These are phyloP conservation scores for Uloborus plumipes DNA, from an alignment of 2,888 invertebrate species.

Conservation along the genomic window DNA sequence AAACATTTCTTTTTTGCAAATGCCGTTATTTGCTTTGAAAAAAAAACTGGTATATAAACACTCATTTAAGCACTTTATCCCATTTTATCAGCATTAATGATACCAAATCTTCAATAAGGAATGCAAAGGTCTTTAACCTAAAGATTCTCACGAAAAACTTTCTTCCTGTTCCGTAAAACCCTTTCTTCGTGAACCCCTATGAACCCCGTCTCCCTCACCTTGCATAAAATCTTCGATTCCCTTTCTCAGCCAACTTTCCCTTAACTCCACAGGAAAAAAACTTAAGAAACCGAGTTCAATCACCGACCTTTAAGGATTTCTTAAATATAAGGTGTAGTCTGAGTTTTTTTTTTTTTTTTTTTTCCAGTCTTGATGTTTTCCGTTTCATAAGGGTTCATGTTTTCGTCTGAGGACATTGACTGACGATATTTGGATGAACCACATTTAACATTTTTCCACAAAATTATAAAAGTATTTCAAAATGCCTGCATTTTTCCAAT, in stretches of 20 bases:
- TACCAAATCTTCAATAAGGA: too few relatives aligned
- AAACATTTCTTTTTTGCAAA: too few relatives aligned
- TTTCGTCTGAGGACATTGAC: slow-evolving; percentile 49
- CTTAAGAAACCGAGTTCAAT: slow-evolving; percentile 44
- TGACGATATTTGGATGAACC: background rate
- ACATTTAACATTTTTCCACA: too few relatives aligned
- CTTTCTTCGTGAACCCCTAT: slow-evolving; percentile 17
- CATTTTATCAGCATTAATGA: too few relatives aligned
- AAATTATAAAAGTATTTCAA: too few relatives aligned
- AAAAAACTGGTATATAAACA: too few relatives aligned
- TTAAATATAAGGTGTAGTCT: background rate
- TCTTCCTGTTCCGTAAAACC: slow-evolving; percentile 52
- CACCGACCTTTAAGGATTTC: slow-evolving; percentile 42
- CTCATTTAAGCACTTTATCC: too few relatives aligned
- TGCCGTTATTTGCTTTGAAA: too few relatives aligned
- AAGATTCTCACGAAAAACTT: slow-evolving; percentile 35
- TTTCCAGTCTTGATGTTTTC: slow-evolving; percentile 6
- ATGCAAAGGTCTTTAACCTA: slow-evolving; percentile 48
- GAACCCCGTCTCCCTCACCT: slow-evolving; percentile 31
- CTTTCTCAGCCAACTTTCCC: slow-evolving; percentile 13
- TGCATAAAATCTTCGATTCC: slow-evolving; percentile 23
- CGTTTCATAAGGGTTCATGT: slow-evolving; percentile 36
- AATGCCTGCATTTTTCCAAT: too few relatives aligned
- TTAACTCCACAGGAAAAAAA: background rate
- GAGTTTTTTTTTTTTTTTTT: background rate